Percentiles rank a stretch among this genome's conserved stretches.
These are phyloP conservation scores for Amorpha juglandis DNA, from an alignment of 2,888 invertebrate species.

Conservation along the genomic window DNA sequence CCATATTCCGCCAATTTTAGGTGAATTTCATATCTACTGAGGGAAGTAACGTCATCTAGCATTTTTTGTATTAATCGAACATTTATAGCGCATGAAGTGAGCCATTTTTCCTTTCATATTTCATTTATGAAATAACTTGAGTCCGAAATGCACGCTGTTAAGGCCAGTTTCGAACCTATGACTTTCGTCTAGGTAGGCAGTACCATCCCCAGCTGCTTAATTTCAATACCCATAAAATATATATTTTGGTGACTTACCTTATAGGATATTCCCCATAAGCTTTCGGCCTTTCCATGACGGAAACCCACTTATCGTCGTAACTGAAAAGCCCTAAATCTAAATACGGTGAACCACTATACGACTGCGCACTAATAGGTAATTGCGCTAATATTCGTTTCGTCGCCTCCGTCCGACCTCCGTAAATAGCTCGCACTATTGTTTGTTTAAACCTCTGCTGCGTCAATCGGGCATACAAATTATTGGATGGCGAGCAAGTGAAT, in stretches of 20 bases:
- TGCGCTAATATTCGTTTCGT: conserved; percentile 94
- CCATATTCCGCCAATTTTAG: no score
- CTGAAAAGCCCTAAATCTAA: conserved; percentile 95
- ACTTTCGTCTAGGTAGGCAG: no score
- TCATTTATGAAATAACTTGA: no score
- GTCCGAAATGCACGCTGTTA: no score
- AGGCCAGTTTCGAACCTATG: no score
- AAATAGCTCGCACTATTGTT: conserved; percentile 94
- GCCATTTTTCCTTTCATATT: no score
- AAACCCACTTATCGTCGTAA: conserved; percentile 98
- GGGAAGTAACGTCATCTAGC: no score
- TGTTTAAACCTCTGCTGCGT: conserved; percentile 91
- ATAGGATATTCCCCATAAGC: conserved; percentile 96
- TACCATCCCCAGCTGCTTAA: background rate
- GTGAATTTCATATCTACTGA: no score
- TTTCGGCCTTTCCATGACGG: conserved; percentile 97
- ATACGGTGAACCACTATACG: conserved; percentile 96
- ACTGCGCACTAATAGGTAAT: conserved; percentile 97
- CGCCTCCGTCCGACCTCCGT: conserved; percentile 95
- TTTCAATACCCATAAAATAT: background rate
- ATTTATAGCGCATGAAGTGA: no score
- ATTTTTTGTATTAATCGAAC: no score
- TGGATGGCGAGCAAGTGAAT: conserved; percentile 95
- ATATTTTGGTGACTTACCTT: conserved; percentile 79
- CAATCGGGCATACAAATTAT: conserved; percentile 91